Base-by-base conservation (phyloP, 1,140 invertebrate genomes). In the Lepidurus packardi region DNA sequence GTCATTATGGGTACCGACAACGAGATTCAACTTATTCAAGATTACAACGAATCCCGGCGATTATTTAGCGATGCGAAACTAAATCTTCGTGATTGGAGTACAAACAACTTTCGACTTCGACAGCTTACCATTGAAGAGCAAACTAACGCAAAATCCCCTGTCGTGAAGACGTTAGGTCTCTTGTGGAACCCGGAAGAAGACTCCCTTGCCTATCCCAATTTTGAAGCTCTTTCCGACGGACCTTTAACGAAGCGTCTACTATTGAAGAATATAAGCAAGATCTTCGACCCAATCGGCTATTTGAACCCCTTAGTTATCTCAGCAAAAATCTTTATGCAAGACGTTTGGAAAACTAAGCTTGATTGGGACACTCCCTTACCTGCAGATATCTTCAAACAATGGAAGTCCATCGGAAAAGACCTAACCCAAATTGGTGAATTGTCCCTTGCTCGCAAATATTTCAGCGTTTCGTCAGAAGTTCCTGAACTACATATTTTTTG, bases 271-370 rank as follows among this genome's bases (percentile, higher is more conserved):
- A 74, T 79, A 2, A 80, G 80, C 73, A 75, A 53, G 13, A 24
- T 83, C 0, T 83, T 80, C 78, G 83, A 84, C 65, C 83, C 82
- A 0, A 78, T 83, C 10, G 83, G 82, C 13, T 47, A 81, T 24
- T 76, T 79, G 1, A 47, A 82, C 2, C 85, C 86, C 25, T 65
- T 85, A 9, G 82, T 83, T 13, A 82, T 86, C 10, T 78, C 77
- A 13, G 81, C 82, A 34, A 87, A 87, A 82, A 82, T 85, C 7
- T 77, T 87, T 8, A 77, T 88, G 11, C 86, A 88, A 82, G 74
- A 83, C 77, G 47, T 87, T 11, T 86, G 86, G 85, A 44, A 81
- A 77, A 43, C 43, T 43, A 82, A 83, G 45, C 9, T 85, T 9
- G 75, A 43, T 4, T 83, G 76, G 81, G 81, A 83, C 73, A 80